Conservation (phyloP, 2,113 vertebrate species). For the Xiphophorus maculatus region DNA sequence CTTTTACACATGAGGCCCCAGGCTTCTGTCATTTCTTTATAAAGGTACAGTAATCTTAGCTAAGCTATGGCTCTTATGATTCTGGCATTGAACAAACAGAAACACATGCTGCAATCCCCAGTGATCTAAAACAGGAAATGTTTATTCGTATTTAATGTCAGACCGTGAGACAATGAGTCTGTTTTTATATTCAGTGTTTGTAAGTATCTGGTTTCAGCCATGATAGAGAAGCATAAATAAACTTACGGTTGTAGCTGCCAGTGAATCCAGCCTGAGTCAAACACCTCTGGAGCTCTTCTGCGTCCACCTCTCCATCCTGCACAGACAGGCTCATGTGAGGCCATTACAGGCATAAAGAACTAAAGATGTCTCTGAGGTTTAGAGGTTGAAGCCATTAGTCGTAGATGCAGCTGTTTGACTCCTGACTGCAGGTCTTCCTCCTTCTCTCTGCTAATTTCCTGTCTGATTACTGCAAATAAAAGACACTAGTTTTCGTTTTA, state of each 20-base stretch:
- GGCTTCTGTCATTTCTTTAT: too few relatives aligned
- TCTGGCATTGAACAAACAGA: too few relatives aligned
- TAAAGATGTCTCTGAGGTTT: neutral
- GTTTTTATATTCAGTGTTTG: too few relatives aligned
- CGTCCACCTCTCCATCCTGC: conserved; percentile 88
- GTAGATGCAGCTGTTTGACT: neutral
- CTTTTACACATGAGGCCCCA: too few relatives aligned
- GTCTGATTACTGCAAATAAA: neutral
- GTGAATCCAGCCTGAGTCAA: conserved; percentile 87
- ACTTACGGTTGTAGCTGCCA: conserved; percentile 86
- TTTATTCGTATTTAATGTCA: too few relatives aligned
- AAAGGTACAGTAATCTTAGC: too few relatives aligned
- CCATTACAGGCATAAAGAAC: neutral
- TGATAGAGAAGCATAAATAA: neutral
- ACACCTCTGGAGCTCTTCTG: conserved; percentile 88
- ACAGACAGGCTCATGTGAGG: neutral
- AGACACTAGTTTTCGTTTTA: neutral
- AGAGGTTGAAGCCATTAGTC: neutral
- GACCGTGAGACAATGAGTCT: too few relatives aligned
- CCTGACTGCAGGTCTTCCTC: neutral
- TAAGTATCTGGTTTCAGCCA: too few relatives aligned
- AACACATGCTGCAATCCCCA: too few relatives aligned
- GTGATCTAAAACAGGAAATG: too few relatives aligned
- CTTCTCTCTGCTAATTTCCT: neutral
- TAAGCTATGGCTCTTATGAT: too few relatives aligned